These are phyloP conservation scores for Drosophila formosana DNA, from an alignment of 2,888 invertebrate genomes.

Conservation along the genomic window DNA sequence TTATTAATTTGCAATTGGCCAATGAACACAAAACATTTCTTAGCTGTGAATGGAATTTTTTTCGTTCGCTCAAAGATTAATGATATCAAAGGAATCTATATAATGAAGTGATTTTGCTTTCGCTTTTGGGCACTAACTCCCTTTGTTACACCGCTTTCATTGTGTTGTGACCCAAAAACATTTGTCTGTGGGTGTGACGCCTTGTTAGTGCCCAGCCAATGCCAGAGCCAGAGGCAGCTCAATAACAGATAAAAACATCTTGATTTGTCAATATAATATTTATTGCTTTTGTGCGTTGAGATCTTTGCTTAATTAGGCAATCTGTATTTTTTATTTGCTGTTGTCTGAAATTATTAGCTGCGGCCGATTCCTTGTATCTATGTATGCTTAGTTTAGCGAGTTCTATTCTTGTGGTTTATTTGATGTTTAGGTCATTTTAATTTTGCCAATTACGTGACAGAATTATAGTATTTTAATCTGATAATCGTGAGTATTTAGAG, in stretches of 20 bases:
- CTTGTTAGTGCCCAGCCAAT: conserved; percentile 17
- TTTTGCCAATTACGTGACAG: not conserved
- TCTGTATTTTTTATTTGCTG: conserved; percentile 19
- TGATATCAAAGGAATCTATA: conserved; percentile 58
- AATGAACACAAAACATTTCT: conserved; percentile 48
- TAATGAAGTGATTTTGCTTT: conserved; percentile 68
- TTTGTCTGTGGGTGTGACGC: conserved; percentile 31
- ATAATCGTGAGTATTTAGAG: too few species aligned
- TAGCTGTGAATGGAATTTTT: conserved; percentile 27
- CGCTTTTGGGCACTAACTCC: conserved; percentile 32
- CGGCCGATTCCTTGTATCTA: conserved; percentile 9
- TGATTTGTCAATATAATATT: conserved; percentile 76
- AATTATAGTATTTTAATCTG: too few species aligned
- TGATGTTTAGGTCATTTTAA: not conserved
- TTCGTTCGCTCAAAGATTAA: conserved; percentile 58
- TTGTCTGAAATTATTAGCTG: conserved; percentile 19
- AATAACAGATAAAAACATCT: conserved; percentile 69
- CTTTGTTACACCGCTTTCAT: conserved; percentile 42
- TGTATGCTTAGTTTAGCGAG: not conserved
- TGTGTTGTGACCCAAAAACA: conserved; percentile 21
- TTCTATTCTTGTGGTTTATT: not conserved
- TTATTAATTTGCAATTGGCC: conserved; percentile 55
- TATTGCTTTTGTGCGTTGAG: conserved; percentile 63
- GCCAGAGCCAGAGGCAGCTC: conserved; percentile 33
- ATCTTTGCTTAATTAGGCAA: conserved; percentile 49